Conservation (phyloP, 2,113 vertebrate genomes). For the Daubentonia madagascariensis region DNA sequence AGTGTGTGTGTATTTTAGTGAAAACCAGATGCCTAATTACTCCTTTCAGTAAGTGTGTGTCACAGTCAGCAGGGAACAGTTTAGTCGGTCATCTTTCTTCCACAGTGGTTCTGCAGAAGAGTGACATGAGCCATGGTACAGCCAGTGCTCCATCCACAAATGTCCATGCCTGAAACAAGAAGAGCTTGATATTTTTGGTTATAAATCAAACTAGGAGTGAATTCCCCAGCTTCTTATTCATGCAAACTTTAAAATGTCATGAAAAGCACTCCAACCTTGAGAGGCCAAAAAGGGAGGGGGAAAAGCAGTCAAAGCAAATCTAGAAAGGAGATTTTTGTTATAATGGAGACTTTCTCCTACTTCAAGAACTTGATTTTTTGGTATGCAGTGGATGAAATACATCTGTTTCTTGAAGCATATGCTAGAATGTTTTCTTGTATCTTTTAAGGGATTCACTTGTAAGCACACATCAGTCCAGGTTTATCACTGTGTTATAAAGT, state of each 20-base stretch:
- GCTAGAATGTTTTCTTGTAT: neutral
- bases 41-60: neutral
- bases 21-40: neutral
- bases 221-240: slow-evolving; percentile 73
- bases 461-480: neutral
- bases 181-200: slow-evolving; percentile 51
- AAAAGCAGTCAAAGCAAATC: neutral
- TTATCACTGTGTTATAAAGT: neutral
- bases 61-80: neutral
- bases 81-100: neutral
- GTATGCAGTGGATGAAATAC: neutral
- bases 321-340: slow-evolving; percentile 53
- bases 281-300: neutral
- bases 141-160: neutral
- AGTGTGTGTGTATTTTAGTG: neutral
- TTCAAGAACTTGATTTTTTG: neutral
- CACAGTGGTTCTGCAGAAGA: neutral
- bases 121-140: neutral
- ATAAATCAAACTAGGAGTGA: slow-evolving; percentile 64
- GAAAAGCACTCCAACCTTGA: slow-evolving; percentile 62
- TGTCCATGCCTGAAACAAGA: neutral
- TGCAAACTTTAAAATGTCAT: slow-evolving; percentile 65
- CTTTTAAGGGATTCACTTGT: neutral
- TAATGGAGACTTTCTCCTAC: slow-evolving; percentile 19
- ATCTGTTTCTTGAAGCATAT: neutral